These are phyloP conservation scores for Zaprionus vittiger DNA, from an alignment of 1,140 invertebrate genomes.

Conservation along the genomic window DNA sequence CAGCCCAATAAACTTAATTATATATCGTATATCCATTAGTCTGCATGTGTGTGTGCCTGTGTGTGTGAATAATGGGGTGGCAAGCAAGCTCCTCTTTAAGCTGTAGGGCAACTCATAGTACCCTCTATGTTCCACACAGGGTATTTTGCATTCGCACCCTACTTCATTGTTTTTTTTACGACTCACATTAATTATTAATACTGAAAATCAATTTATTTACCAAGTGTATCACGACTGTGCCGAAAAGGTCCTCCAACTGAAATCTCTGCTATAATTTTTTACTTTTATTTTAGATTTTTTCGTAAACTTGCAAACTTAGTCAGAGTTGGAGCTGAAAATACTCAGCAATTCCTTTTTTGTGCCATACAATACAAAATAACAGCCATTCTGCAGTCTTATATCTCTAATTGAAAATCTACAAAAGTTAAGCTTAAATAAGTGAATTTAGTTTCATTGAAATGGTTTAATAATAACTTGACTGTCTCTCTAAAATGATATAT, in stretches of 20 bases:
- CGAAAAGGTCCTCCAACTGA: not conserved
- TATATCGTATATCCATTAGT: conserved; percentile 4
- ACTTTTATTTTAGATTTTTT: not conserved
- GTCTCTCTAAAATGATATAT: not conserved
- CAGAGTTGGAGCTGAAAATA: not conserved
- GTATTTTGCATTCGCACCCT: not conserved
- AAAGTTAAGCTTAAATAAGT: too few relatives aligned
- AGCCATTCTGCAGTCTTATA: too few relatives aligned
- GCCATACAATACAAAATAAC: too few relatives aligned
- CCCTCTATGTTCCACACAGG: not conserved
- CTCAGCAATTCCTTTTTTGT: not conserved
- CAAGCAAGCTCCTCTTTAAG: not conserved
- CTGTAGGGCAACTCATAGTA: not conserved
- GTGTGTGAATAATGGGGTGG: not conserved
- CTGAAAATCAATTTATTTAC: not conserved
- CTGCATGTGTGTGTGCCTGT: not conserved
- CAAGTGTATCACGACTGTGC: not conserved
- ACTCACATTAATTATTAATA: not conserved
- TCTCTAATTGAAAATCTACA: too few relatives aligned
- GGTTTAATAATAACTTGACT: too few relatives aligned
- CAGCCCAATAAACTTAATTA: conserved; percentile 45
- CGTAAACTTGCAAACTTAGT: not conserved
- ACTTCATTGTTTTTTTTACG: not conserved
- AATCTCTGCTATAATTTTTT: not conserved
- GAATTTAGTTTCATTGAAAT: not conserved